Evolutionary conservation across 2,888 invertebrate species (phyloP), one percentile per base, ranked within the genome.

Genomic region (Hyalella azteca): DNA sequence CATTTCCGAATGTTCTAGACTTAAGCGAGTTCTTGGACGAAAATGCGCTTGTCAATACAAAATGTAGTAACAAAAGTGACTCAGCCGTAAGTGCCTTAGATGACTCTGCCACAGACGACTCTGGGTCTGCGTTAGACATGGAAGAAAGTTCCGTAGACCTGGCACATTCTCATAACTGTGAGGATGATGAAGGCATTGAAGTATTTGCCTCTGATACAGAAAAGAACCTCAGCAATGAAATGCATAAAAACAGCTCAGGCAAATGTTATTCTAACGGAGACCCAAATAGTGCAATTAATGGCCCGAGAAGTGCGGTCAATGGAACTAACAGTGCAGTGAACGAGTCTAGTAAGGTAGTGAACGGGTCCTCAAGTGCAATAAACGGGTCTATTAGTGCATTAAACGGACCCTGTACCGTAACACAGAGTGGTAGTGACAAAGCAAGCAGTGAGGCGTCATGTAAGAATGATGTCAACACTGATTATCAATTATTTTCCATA

Each of bases 401-500:
- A n/a, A 49, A n/a, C 49, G 49, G 15, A n/a, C n/a, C 49, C n/a
- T 15, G 49, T 15, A 15, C 49, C 15, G 49, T n/a, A 49, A 49
- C 15, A 49, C 15, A 15, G 49, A 49, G 49, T n/a, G n/a, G 49
- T n/a, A 49, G 49, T n/a, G n/a, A n/a, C 49, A n/a, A n/a, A n/a
- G n/a, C n/a, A n/a, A n/a, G n/a, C n/a, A n/a, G n/a, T 26, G 60
- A 9, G 1, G 93, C 93, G 0, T 94, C 92, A 88, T 89, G 92
- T n/a, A 66, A 36, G 7, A n/a, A 36, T 13, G 66, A 66, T 66
- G 66, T 66, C 36, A 36, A 66, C 29, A 66, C 66, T 66, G 36
- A 66, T 73, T 96, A 96, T 87, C 95, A 96, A 88, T 88, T 96
- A 48, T 96, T 95, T 88, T 94, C 95, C 26, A 94, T 96, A 85